phyloP scores from a whole-genome alignment of 2,888 invertebrate genomes.

The Euplexia lucipara region DNA sequence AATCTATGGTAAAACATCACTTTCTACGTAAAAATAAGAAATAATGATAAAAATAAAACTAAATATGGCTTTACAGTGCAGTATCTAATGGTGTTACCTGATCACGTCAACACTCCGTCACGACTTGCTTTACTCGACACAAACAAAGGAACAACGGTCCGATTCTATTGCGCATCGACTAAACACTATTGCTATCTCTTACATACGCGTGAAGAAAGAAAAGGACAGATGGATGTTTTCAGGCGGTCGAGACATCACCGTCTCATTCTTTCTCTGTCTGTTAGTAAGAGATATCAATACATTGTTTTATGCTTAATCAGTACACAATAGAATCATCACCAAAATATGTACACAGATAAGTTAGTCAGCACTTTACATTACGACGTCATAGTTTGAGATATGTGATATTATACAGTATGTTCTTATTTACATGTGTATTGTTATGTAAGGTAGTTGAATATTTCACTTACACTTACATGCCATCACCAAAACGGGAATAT shows the following conservation, averaged over 20 bases:
- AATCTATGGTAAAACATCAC: conserved; percentile 25
- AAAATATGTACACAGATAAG: conserved; percentile 43
- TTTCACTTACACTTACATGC: conserved; percentile 62
- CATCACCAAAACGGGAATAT: conserved; percentile 58
- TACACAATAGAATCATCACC: conserved; percentile 22
- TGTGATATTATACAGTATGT: conserved; percentile 35
- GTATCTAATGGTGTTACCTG: conserved; percentile 51
- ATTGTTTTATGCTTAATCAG: background rate
- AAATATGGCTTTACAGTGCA: conserved; percentile 44
- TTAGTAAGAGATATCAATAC: conserved; percentile 27
- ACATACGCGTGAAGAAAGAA: background rate
- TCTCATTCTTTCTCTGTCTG: background rate
- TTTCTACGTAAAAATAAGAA: conserved; percentile 21
- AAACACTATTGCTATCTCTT: conserved; percentile 7
- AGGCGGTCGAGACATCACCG: no score
- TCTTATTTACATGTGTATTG: conserved; percentile 50
- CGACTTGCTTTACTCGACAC: conserved; percentile 37
- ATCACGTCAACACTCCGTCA: conserved; percentile 28
- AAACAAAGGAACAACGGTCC: conserved; percentile 51
- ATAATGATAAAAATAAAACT: background rate
- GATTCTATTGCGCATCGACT: conserved; percentile 10
- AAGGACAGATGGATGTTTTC: background rate
- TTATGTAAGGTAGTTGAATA: conserved; percentile 47
- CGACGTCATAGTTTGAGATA: conserved; percentile 34
- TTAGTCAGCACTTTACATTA: conserved; percentile 42